Conservation (phyloP, 2,113 vertebrate species). For the Lampris incognitus region DNA sequence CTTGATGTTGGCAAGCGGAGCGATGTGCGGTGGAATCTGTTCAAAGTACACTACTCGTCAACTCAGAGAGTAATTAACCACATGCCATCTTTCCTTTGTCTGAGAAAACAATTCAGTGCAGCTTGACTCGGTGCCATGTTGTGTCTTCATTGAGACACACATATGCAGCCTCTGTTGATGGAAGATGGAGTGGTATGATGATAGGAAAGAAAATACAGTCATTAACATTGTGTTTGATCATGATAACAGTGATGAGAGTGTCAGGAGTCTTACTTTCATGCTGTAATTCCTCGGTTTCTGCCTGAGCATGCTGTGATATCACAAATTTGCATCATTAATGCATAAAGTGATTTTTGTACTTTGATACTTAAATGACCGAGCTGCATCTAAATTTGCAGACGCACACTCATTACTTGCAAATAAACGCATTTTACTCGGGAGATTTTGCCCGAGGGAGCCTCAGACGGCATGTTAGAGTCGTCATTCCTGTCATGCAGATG, state of each 20-base stretch:
- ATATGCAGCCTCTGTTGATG: conserved; percentile 25
- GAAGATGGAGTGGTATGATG: conserved; percentile 1
- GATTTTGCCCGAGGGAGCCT: conserved; percentile 4
- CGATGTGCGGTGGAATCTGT: conserved; percentile 34
- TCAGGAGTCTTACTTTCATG: conserved; percentile 1
- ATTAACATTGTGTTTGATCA: conserved; percentile 27
- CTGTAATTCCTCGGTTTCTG: not conserved
- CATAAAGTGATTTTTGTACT: not conserved
- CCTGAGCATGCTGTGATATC: not conserved
- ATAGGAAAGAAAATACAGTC: conserved; percentile 14
- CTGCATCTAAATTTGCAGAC: not conserved
- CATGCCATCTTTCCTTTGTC: conserved; percentile 48
- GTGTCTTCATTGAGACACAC: conserved; percentile 30
- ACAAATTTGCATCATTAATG: not conserved
- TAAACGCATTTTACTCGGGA: not conserved
- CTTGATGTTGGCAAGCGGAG: conserved; percentile 29
- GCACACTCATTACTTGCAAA: too few species aligned
- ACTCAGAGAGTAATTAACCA: conserved; percentile 61
- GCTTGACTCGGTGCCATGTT: conserved; percentile 14
- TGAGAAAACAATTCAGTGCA: conserved; percentile 17
- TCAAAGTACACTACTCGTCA: conserved; percentile 34
- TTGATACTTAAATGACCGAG: not conserved
- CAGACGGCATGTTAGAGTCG: not conserved
- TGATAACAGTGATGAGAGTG: not conserved
- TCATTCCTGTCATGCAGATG: conserved; percentile 4